Conservation (phyloP, 2,888 invertebrate genomes). For the Agonum fuliginosum region DNA sequence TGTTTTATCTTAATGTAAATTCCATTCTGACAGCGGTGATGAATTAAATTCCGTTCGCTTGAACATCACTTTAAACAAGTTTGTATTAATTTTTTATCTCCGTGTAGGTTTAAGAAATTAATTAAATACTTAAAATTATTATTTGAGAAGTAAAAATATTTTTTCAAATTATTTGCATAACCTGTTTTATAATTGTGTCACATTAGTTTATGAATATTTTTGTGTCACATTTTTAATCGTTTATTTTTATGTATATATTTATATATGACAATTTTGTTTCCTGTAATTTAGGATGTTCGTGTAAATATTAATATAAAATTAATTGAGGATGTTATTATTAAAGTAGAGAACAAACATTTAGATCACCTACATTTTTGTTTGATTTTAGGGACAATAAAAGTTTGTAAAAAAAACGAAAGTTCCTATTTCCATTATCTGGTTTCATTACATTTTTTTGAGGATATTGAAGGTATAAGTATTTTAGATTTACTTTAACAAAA, state of each 20-base stretch:
- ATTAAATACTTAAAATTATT: slow-evolving; percentile 27
- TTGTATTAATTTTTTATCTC: slow-evolving; percentile 49
- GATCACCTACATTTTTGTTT: not conserved
- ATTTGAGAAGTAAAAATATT: not conserved
- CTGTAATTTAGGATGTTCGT: slow-evolving; percentile 2
- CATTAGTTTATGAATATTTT: not conserved
- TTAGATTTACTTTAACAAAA: too few species aligned
- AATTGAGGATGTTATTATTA: slow-evolving; percentile 24
- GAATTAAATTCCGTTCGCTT: slow-evolving; percentile 39
- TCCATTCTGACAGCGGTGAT: slow-evolving; percentile 50
- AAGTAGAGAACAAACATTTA: not conserved
- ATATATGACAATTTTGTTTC: not conserved
- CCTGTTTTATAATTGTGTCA: too few species aligned
- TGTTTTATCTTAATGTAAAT: slow-evolving; percentile 54
- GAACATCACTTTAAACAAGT: slow-evolving; percentile 27
- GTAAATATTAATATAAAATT: slow-evolving; percentile 26
- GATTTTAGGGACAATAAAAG: slow-evolving; percentile 12
- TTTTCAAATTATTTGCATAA: not conserved
- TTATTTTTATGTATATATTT: not conserved
- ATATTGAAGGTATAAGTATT: too few species aligned
- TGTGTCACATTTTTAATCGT: not conserved
- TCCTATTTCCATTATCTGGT: slow-evolving; percentile 19
- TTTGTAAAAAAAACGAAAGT: slow-evolving; percentile 4
- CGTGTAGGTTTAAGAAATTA: slow-evolving; percentile 65
- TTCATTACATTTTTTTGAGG: too few species aligned